phyloP scores from a whole-genome alignment of 1,140 invertebrate genomes.

The Drosophila kikkawai region DNA sequence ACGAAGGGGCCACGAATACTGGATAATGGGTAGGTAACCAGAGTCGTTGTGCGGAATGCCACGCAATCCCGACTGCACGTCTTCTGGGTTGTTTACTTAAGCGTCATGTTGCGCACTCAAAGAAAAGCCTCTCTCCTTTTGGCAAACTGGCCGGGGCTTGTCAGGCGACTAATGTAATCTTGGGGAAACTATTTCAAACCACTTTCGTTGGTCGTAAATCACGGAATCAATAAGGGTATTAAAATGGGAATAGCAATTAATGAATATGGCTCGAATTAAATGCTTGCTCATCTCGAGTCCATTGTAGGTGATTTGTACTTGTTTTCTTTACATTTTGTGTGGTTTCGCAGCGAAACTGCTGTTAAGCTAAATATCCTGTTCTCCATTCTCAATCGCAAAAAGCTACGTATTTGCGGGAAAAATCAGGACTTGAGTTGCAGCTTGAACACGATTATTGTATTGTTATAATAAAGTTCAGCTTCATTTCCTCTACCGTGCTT shows the following conservation, averaged over 20 bases:
- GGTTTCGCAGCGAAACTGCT: neutral
- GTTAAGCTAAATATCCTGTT: too few species aligned
- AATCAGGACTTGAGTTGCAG: slow-evolving; percentile 29
- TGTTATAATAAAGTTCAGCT: slow-evolving; percentile 81
- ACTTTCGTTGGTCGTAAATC: neutral
- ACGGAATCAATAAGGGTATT: neutral
- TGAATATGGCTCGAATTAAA: neutral
- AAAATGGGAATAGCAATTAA: neutral
- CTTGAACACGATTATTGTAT: slow-evolving; percentile 64
- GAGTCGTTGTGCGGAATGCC: slow-evolving; percentile 8
- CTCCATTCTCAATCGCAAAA: slow-evolving; percentile 16
- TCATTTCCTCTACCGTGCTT: slow-evolving; percentile 63
- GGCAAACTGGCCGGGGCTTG: neutral
- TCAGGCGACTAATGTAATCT: neutral
- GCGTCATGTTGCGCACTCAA: slow-evolving; percentile 10
- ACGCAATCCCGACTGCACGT: slow-evolving; percentile 26
- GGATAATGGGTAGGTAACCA: slow-evolving; percentile 8
- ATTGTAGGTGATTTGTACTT: neutral
- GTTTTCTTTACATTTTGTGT: slow-evolving; percentile 20
- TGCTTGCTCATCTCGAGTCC: neutral
- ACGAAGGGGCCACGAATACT: slow-evolving; percentile 18
- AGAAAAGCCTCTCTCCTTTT: neutral
- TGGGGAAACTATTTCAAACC: neutral
- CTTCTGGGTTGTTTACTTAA: slow-evolving; percentile 45
- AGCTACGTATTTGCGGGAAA: neutral